phyloP scores from a whole-genome alignment of 2,888 invertebrate species.

The Coleophora flavipennella region DNA sequence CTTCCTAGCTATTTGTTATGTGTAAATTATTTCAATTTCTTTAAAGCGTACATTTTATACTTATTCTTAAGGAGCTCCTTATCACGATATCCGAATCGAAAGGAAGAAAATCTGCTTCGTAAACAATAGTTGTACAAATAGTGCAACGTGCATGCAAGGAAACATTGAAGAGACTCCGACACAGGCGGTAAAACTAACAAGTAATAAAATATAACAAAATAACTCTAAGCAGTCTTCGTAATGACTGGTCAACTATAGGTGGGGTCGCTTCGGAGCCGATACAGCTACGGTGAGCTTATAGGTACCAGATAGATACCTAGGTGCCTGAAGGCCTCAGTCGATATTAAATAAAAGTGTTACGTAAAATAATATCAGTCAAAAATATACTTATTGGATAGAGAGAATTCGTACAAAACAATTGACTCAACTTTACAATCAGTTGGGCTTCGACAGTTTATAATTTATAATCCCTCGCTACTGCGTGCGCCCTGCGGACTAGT shows the following conservation, averaged over 20 bases:
- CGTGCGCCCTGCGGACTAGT: too few relatives aligned
- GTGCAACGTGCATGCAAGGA: slow-evolving; percentile 54
- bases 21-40: slow-evolving; percentile 65
- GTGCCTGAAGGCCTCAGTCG: slow-evolving; percentile 13
- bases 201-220: slow-evolving; percentile 65
- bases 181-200: slow-evolving; percentile 53
- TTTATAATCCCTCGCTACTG: too few relatives aligned
- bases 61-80: slow-evolving; percentile 63
- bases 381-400: slow-evolving; percentile 4
- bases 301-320: slow-evolving; percentile 10
- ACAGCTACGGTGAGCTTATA: slow-evolving; percentile 14
- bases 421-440: slow-evolving; percentile 34
- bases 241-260: slow-evolving; percentile 65
- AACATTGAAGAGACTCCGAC: slow-evolving; percentile 36
- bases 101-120: slow-evolving; percentile 34
- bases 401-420: slow-evolving; percentile 34
- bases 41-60: slow-evolving; percentile 73
- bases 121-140: slow-evolving; percentile 44
- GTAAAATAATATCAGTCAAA: slow-evolving; percentile 11
- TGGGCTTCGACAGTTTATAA: slow-evolving; percentile 24
- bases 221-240: slow-evolving; percentile 64
- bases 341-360: slow-evolving; percentile 9
- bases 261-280: slow-evolving; percentile 54
- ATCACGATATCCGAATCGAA: slow-evolving; percentile 44
- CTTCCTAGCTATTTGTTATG: slow-evolving; percentile 66